Conservation (phyloP, 2,888 invertebrate genomes). For the Phorcus lineatus region DNA sequence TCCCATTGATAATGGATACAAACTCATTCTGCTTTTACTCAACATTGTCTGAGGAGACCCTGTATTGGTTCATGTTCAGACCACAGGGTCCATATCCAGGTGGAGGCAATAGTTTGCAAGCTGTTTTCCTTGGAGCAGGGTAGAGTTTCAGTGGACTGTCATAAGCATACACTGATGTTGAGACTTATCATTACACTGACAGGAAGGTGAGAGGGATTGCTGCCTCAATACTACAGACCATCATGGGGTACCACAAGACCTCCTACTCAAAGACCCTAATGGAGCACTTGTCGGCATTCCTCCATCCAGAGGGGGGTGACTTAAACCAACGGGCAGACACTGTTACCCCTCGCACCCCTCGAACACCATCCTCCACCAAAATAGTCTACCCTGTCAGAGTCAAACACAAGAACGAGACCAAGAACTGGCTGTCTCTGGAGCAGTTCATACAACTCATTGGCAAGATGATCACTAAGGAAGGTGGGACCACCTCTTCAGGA, state of each 20-base stretch:
- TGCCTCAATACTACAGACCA: conserved; percentile 39
- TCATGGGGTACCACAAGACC: conserved; percentile 35
- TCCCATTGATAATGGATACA: too few species aligned
- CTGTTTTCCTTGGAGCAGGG: too few species aligned
- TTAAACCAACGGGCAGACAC: neutral
- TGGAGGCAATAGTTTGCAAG: too few species aligned
- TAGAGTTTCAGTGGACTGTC: too few species aligned
- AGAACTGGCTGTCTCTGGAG: conserved; percentile 55
- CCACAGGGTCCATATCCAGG: too few species aligned
- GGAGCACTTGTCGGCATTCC: neutral
- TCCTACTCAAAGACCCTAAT: neutral
- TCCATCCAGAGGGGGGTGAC: conserved; percentile 14
- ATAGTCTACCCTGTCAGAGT: conserved; percentile 29
- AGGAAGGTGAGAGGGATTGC: conserved; percentile 54
- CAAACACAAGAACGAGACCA: conserved; percentile 42
- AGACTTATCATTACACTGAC: too few species aligned
- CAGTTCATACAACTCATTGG: conserved; percentile 49
- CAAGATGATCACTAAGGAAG: conserved; percentile 50
- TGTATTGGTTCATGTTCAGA: too few species aligned
- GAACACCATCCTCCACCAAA: neutral
- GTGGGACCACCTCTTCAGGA: too few species aligned
- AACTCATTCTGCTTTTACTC: too few species aligned
- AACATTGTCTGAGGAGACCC: too few species aligned
- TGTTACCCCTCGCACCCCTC: neutral
- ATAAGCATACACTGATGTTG: too few species aligned